phyloP scores from a whole-genome alignment of 2,113 vertebrate species.

The Aythya baeri region DNA sequence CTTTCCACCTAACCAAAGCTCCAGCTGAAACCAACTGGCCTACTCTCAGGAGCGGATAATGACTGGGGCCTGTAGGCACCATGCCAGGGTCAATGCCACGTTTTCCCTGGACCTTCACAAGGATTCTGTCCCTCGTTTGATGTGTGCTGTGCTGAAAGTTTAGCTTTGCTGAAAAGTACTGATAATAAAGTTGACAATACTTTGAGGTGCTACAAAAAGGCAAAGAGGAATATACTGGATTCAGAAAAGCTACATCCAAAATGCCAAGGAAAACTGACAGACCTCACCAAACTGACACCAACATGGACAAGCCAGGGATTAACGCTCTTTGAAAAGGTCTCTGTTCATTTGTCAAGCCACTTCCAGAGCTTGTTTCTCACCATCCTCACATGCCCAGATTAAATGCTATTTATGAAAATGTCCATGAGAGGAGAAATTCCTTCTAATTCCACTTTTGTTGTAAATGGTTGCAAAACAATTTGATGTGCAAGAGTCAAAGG shows the following conservation, averaged over 20 bases:
- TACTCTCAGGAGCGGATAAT: background rate
- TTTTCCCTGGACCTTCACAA: background rate
- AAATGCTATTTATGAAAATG: conserved; percentile 7
- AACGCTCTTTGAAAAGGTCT: background rate
- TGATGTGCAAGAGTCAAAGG: conserved; percentile 17
- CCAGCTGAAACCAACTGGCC: background rate
- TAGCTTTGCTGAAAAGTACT: background rate
- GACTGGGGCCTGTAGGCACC: background rate
- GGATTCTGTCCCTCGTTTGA: background rate
- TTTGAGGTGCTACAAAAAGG: background rate
- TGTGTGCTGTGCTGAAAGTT: background rate
- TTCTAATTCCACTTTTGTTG: background rate
- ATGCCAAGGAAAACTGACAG: background rate
- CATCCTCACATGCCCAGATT: background rate
- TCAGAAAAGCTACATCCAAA: background rate
- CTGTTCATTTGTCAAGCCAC: background rate
- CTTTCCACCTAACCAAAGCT: conserved; percentile 2
- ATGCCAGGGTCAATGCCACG: background rate
- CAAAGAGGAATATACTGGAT: background rate
- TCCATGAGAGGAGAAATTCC: background rate
- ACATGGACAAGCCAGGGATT: background rate
- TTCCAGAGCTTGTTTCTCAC: background rate
- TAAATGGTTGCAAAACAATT: conserved; percentile 57
- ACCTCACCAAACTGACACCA: background rate
- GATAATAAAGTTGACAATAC: background rate